Percentiles rank a stretch among this genome's conserved stretches.
phyloP scores from a whole-genome alignment of 2,113 vertebrate species.

The Scophthalmus maximus region DNA sequence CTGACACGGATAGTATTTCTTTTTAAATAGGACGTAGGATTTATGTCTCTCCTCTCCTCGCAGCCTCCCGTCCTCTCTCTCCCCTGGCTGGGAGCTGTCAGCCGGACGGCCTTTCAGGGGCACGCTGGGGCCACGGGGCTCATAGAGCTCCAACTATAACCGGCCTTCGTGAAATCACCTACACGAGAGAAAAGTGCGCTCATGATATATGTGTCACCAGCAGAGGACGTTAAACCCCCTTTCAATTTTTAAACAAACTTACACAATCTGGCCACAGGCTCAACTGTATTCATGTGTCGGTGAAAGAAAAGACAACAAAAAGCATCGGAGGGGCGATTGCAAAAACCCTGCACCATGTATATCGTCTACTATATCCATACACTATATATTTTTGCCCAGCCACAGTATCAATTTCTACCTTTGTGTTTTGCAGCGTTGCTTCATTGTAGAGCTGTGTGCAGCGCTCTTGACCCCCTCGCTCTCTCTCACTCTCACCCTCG shows the following conservation, averaged over 20 bases:
- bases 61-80: constrained; percentile 57
- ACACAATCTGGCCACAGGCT: no score
- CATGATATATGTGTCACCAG: constrained; percentile 4
- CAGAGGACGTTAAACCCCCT: not conserved
- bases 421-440: no score
- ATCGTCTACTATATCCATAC: no score
- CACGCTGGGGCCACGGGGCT: constrained; percentile 33
- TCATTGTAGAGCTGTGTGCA: no score
- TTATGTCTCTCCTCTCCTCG: constrained; percentile 82
- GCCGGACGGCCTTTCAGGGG: constrained; percentile 63
- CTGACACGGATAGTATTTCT: constrained; percentile 87
- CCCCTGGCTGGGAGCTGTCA: constrained; percentile 71
- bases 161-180: constrained; percentile 44
- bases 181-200: constrained; percentile 31
- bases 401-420: no score
- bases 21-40: constrained; percentile 87
- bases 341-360: no score
- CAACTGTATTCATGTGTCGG: no score
- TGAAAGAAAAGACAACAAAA: no score
- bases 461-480: no score
- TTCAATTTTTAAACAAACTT: constrained; percentile 13
- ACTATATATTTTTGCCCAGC: no score
- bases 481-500: no score
- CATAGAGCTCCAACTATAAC: constrained; percentile 34
- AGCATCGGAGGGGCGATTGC: no score